A percentile compares a stretch with the other conserved stretches of the same genome.
Conservation (phyloP, 1,140 invertebrate species). For the Chironomus striatipennis region DNA sequence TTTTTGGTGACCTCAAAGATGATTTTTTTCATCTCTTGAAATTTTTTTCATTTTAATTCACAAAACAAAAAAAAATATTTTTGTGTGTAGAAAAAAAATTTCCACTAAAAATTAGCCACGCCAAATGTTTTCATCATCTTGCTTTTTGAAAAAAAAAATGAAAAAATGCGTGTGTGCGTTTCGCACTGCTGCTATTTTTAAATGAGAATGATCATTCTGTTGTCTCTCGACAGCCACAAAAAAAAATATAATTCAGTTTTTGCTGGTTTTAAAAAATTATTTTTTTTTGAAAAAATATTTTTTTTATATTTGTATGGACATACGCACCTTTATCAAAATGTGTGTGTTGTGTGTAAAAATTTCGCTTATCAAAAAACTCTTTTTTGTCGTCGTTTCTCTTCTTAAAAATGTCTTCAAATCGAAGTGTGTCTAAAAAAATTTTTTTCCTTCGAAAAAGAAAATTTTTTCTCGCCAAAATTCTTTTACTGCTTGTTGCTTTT, state of each 20-base stretch:
- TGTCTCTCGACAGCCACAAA: too few species aligned
- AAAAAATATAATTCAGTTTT: too few species aligned
- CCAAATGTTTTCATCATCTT: background rate
- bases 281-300: background rate
- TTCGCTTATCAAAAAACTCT: slow-evolving; percentile 7
- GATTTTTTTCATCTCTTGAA: background rate
- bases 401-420: background rate
- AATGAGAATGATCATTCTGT: background rate
- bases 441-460: too few species aligned
- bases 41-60: too few species aligned
- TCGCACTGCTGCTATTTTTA: slow-evolving; percentile 12
- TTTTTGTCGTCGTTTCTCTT: background rate
- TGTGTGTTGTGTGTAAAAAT: background rate
- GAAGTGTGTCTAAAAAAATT: too few species aligned
- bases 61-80: too few species aligned
- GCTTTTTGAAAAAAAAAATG: background rate
- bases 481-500: too few species aligned
- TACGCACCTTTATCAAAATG: background rate
- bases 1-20: background rate
- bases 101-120: background rate
- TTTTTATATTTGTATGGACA: background rate
- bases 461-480: too few species aligned
- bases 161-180: slow-evolving; percentile 6
- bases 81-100: background rate
- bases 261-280: background rate